Conservation (phyloP, 2,888 invertebrate species). For the Pollenia angustigena region DNA sequence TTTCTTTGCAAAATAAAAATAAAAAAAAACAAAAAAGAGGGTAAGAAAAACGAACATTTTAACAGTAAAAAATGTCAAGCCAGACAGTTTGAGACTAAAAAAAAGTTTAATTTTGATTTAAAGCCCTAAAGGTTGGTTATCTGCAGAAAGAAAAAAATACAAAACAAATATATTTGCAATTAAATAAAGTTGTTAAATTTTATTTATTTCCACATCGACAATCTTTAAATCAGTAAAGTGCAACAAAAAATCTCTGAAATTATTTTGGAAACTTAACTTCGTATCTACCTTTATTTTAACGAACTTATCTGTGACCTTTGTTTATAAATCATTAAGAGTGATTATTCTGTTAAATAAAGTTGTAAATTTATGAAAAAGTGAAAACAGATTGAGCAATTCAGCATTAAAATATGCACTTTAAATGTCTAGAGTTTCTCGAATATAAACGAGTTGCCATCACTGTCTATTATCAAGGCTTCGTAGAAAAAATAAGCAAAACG, state of each 20-base stretch:
- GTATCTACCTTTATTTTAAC: background rate
- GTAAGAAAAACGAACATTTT: background rate
- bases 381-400: too few relatives aligned
- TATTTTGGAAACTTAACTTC: too few relatives aligned
- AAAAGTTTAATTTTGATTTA: slow-evolving; percentile 58
- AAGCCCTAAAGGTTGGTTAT: slow-evolving; percentile 55
- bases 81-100: slow-evolving; percentile 21
- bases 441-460: too few relatives aligned
- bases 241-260: background rate
- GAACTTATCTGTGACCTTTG: background rate
- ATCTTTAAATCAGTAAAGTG: slow-evolving; percentile 20
- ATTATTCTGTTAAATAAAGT: slow-evolving; percentile 4
- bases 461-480: too few relatives aligned
- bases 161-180: slow-evolving; percentile 39
- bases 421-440: too few relatives aligned
- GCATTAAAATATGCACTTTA: too few relatives aligned
- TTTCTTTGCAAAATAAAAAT: background rate
- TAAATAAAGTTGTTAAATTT: slow-evolving; percentile 55
- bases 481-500: too few relatives aligned
- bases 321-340: background rate
- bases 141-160: background rate
- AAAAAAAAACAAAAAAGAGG: background rate
- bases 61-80: slow-evolving; percentile 43
- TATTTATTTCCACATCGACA: slow-evolving; percentile 35
- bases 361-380: background rate